Conservation (phyloP, 2,113 vertebrate species). For the Oreocharis arfaki region DNA sequence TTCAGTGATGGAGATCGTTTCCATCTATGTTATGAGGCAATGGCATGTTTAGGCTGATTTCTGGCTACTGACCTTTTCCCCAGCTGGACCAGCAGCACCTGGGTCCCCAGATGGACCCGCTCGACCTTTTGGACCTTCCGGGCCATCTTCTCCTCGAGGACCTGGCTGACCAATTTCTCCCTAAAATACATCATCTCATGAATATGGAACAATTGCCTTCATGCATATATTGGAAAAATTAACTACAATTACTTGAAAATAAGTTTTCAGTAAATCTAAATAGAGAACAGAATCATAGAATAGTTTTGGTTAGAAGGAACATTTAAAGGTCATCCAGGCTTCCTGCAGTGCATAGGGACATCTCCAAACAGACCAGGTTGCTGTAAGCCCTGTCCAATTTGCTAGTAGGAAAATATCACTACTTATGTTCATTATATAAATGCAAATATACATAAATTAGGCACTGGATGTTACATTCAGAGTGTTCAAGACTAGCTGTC, state of each 20-base stretch:
- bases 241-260: not conserved
- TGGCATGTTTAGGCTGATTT: not conserved
- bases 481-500: not conserved
- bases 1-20: not conserved
- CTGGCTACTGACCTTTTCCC: conserved; percentile 86
- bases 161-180: conserved; percentile 88
- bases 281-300: not conserved
- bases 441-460: not conserved
- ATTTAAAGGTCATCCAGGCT: not conserved
- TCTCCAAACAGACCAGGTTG: not conserved
- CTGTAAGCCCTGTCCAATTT: not conserved
- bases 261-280: not conserved
- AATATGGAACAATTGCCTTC: not conserved
- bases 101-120: conserved; percentile 87
- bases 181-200: conserved; percentile 66
- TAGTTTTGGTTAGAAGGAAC: not conserved
- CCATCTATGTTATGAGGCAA: not conserved
- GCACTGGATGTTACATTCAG: not conserved
- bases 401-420: not conserved
- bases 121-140: conserved; percentile 95
- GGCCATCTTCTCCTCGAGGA: conserved; percentile 91
- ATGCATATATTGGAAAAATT: not conserved
- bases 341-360: not conserved
- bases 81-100: conserved; percentile 85
- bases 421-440: not conserved